Evolutionary conservation across 2,888 invertebrate species (phyloP).

Genomic region (Apamea sordens): DNA sequence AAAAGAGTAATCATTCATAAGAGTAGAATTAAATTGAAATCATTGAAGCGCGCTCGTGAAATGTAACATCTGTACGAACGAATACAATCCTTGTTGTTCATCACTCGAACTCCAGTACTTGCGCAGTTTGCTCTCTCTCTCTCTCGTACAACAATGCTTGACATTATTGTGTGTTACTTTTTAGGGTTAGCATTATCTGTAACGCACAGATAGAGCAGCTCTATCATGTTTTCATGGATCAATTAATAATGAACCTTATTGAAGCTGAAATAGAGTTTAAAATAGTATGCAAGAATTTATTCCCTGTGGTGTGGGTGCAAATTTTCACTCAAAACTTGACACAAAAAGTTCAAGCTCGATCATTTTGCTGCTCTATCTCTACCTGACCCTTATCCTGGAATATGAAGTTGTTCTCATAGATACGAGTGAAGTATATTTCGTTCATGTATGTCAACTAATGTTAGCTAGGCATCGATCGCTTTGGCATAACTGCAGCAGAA

Average conservation of each 20-base stretch:
- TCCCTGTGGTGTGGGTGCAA: background rate
- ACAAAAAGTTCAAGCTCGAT: background rate
- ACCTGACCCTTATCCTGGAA: background rate
- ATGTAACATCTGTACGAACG: background rate
- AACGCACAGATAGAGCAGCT: background rate
- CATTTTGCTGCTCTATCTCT: background rate
- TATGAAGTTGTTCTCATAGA: background rate
- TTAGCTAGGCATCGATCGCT: background rate
- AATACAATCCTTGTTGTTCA: background rate
- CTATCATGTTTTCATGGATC: background rate
- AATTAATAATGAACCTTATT: background rate
- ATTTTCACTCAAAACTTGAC: background rate
- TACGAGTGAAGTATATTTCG: background rate
- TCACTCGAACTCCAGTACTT: background rate
- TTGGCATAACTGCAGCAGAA: background rate
- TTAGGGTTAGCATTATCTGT: background rate
- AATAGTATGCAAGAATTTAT: background rate
- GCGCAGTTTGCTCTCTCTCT: background rate
- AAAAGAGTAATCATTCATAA: background rate
- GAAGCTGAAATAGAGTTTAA: background rate
- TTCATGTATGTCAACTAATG: background rate
- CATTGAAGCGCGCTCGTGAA: background rate
- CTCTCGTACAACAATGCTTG: background rate
- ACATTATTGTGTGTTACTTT: background rate
- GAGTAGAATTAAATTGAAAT: background rate